Conservation (phyloP, 2,113 vertebrate genomes). For the Scartelaos histophorus region DNA sequence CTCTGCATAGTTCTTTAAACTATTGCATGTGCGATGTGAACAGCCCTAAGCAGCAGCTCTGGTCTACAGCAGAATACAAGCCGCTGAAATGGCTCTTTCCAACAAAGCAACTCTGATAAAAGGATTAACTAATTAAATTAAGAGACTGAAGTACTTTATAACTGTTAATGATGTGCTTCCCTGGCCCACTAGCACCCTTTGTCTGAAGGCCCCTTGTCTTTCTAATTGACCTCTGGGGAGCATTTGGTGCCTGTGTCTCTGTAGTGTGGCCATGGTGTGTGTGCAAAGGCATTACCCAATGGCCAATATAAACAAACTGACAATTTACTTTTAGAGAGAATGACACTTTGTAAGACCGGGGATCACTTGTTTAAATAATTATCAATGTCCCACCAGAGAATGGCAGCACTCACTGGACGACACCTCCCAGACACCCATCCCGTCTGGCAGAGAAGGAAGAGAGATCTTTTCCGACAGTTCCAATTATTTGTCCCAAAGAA, state of each 20-base stretch:
- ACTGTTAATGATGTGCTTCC: slow-evolving; percentile 81
- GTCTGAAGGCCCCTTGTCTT: slow-evolving; percentile 79
- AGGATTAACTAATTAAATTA: slow-evolving; percentile 84
- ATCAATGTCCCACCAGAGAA: slow-evolving; percentile 74
- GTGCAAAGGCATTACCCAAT: slow-evolving; percentile 72
- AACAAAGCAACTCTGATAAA: slow-evolving; percentile 78
- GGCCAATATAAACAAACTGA: slow-evolving; percentile 82
- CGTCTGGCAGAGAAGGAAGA: slow-evolving; percentile 10
- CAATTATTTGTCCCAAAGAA: background rate
- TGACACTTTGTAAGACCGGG: slow-evolving; percentile 78
- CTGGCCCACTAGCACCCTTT: slow-evolving; percentile 78
- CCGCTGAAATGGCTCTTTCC: slow-evolving; percentile 65
- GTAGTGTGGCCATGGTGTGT: slow-evolving; percentile 23
- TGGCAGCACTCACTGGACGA: slow-evolving; percentile 37
- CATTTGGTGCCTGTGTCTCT: slow-evolving; percentile 69
- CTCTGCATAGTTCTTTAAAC: background rate
- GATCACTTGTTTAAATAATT: slow-evolving; percentile 78
- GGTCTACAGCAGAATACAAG: slow-evolving; percentile 58
- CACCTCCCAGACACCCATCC: slow-evolving; percentile 26
- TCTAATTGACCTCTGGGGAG: slow-evolving; percentile 83
- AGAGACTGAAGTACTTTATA: slow-evolving; percentile 82
- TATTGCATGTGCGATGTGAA: slow-evolving; percentile 22
- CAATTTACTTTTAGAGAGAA: slow-evolving; percentile 81
- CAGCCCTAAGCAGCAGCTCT: slow-evolving; percentile 19
- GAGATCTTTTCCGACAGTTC: background rate